Conservation (phyloP, 1,140 invertebrate genomes). For the Hypothenemus hampei region DNA sequence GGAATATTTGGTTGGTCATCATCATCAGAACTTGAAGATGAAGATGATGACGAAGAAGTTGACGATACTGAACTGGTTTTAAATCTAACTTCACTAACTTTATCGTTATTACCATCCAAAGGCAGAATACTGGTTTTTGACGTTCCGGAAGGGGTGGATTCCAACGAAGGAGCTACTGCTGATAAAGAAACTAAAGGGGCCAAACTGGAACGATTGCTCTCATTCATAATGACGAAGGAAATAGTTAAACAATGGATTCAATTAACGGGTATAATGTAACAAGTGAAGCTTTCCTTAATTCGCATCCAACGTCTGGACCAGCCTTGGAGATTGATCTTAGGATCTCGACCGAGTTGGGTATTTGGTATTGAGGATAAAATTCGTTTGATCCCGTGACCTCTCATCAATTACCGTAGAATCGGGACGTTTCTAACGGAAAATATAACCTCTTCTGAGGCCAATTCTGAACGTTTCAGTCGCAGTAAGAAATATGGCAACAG, state of each 20-base stretch:
- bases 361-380: conserved; percentile 26
- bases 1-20: conserved; percentile 53
- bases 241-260: conserved; percentile 12
- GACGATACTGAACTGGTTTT: conserved; percentile 11
- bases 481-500: not conserved
- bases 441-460: not conserved
- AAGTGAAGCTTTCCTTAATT: conserved; percentile 6
- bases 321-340: conserved; percentile 34
- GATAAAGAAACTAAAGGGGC: conserved; percentile 47
- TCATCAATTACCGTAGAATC: conserved; percentile 35
- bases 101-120: conserved; percentile 2
- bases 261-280: conserved; percentile 28
- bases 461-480: not conserved
- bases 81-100: conserved; percentile 25
- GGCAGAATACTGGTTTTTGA: conserved; percentile 7
- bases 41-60: conserved; percentile 16
- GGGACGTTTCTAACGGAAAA: conserved; percentile 10
- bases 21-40: conserved; percentile 12
- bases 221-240: conserved; percentile 13
- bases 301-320: conserved; percentile 39
- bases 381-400: conserved; percentile 25
- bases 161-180: conserved; percentile 29
- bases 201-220: conserved; percentile 1
- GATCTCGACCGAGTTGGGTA: conserved; percentile 34
- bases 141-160: conserved; percentile 26